phyloP scores from a whole-genome alignment of 2,888 invertebrate genomes.

The Drosophila setosimentum region DNA sequence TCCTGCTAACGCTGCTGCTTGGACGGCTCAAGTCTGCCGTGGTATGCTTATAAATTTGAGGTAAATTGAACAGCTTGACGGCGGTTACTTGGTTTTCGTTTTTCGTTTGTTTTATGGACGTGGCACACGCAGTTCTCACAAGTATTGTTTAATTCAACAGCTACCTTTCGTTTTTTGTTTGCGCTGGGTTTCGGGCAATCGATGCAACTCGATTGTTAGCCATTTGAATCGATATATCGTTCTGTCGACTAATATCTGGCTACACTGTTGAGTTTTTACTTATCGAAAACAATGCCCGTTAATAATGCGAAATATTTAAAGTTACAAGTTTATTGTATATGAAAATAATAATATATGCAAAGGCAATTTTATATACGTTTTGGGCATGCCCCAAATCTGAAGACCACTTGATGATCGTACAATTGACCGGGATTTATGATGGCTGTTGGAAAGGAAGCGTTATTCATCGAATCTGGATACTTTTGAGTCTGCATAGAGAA shows the following conservation, averaged over 20 bases:
- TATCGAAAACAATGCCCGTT: not conserved
- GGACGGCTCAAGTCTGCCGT: slow-evolving; percentile 72
- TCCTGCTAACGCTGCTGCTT: slow-evolving; percentile 69
- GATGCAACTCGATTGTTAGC: slow-evolving; percentile 28
- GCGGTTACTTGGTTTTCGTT: slow-evolving; percentile 10
- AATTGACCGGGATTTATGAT: slow-evolving; percentile 90
- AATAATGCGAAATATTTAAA: not conserved
- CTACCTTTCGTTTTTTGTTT: slow-evolving; percentile 14
- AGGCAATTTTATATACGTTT: slow-evolving; percentile 49
- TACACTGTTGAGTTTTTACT: not conserved
- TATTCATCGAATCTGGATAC: slow-evolving; percentile 95
- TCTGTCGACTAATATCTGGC: not conserved
- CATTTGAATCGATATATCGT: slow-evolving; percentile 25
- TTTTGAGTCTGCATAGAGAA: slow-evolving; percentile 96
- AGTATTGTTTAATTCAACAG: slow-evolving; percentile 24
- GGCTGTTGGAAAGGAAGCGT: slow-evolving; percentile 91
- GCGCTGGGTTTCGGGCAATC: slow-evolving; percentile 19
- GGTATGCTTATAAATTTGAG: slow-evolving; percentile 76
- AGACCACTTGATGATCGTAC: slow-evolving; percentile 87
- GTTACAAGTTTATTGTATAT: not conserved
- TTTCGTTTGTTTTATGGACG: slow-evolving; percentile 26
- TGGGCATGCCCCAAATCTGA: slow-evolving; percentile 69
- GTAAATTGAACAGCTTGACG: slow-evolving; percentile 81
- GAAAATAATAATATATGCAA: not conserved
- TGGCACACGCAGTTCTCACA: slow-evolving; percentile 44